These are phyloP conservation scores for Calliphora vomitoria DNA, from an alignment of 2,888 invertebrate genomes.

Conservation along the genomic window DNA sequence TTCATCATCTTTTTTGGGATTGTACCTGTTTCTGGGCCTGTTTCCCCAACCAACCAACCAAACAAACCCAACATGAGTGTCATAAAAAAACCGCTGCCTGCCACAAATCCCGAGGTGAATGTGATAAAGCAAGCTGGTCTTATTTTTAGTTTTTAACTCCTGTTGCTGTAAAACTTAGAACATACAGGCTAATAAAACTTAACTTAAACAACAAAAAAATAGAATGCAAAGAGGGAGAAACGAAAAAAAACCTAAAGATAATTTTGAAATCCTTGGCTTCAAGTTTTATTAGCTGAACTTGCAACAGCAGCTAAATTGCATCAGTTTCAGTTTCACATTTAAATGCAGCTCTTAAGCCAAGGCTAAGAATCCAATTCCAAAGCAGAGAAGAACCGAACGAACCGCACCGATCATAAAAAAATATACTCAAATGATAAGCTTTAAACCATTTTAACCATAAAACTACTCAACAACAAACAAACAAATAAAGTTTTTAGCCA, in stretches of 20 bases:
- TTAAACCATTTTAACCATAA: conserved; percentile 59
- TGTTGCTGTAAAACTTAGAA: conserved; percentile 57
- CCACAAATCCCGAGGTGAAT: conserved; percentile 65
- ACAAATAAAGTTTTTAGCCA: conserved; percentile 16
- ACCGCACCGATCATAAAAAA: conserved; percentile 7
- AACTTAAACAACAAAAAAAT: background rate
- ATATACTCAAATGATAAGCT: conserved; percentile 31
- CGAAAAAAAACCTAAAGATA: background rate
- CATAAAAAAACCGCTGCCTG: conserved; percentile 54
- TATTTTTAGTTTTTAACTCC: conserved; percentile 10
- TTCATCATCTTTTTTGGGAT: conserved; percentile 15
- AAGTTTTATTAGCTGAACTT: conserved; percentile 10
- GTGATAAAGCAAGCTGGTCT: conserved; percentile 37
- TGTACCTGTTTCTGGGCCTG: conserved; percentile 61
- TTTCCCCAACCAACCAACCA: conserved; percentile 9
- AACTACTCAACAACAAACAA: conserved; percentile 53
- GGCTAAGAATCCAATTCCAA: background rate
- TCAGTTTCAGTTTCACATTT: conserved; percentile 61
- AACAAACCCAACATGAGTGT: conserved; percentile 38
- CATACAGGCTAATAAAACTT: conserved; percentile 66
- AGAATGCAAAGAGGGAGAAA: background rate
- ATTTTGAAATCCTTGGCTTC: conserved; percentile 17
- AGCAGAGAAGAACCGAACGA: background rate
- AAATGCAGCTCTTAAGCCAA: conserved; percentile 25
- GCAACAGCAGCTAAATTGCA: conserved; percentile 62